Base-by-base conservation (phyloP, 2,113 vertebrate genomes). In the Terrapene triunguis region DNA sequence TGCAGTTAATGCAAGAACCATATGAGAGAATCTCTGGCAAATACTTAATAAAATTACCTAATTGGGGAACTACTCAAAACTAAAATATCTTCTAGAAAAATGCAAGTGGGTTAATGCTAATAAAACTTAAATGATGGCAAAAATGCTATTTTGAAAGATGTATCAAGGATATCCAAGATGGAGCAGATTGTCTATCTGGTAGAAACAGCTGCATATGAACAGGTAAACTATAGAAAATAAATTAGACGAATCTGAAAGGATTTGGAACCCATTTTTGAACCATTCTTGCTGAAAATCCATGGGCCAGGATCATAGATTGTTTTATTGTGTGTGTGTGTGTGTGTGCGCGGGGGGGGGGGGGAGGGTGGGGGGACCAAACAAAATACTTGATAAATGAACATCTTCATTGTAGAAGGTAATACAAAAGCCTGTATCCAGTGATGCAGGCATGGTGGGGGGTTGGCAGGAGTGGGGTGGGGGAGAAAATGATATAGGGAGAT, bases 221-320 rank as follows among this genome's bases (percentile, higher is more conserved):
- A 79, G 42, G 74, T 76, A 27, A 27, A 44, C 24, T 44, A 29
- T 80, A 79, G 85, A 88, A 94, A 89, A 96, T 65, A 92, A 82
- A 90, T 95, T 6, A 85, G 57, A 85, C 84, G 83, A 87, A 90
- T 90, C 72, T 53, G 79, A 21, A 32, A 89, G 85, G 89, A 87
- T 92, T 93, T 87, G 90, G 85, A 94, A 94, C 57, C 72, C 80
- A 87, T 92, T 87, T 96, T 47, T 81, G 81, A 78, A 76, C 84
- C 14, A 72, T 27, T 27, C 85, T 65, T 42, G 59, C 83, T 91
- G 93, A 87, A 95, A 95, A 93, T 92, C 69, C 89, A 55, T 59
- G 21, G 79, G 92, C 95, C 89, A 89, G 54, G 22, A 24, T 12
- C 22, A 44, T 22, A 21, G 35, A 74, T 24, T 38, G 10, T 74